phyloP scores from a whole-genome alignment of 2,888 invertebrate genomes.

The Orthosia cruda region DNA sequence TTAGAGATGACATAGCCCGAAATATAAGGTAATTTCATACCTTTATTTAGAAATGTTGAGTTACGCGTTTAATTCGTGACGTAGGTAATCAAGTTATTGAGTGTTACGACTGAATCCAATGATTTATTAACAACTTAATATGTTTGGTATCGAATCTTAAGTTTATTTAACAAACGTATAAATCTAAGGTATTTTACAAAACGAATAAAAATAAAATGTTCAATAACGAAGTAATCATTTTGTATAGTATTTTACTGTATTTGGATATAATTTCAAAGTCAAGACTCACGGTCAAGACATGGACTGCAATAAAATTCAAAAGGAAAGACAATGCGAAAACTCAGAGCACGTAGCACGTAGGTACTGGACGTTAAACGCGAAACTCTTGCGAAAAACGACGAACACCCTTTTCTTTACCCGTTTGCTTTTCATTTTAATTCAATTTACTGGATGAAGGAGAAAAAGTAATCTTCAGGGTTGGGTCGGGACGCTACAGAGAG shows the following conservation, averaged over 20 bases:
- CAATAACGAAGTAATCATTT: no score
- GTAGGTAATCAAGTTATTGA: neutral
- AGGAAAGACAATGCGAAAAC: constrained; percentile 72
- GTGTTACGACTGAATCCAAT: neutral
- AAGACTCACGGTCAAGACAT: no score
- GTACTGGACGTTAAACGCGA: constrained; percentile 80
- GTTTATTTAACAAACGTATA: neutral
- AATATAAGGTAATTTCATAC: neutral
- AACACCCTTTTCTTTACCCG: no score
- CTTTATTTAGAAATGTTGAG: neutral
- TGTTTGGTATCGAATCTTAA: neutral
- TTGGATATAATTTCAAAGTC: no score
- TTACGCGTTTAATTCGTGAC: neutral
- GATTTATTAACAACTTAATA: neutral
- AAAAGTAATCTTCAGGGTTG: no score
- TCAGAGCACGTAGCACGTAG: constrained; percentile 72
- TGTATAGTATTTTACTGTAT: no score
- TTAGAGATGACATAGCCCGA: constrained; percentile 22
- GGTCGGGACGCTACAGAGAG: constrained; percentile 72
- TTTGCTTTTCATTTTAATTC: no score
- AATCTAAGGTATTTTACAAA: neutral
- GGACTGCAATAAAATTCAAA: constrained; percentile 25
- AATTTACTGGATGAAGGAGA: no score
- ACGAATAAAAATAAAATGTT: neutral
- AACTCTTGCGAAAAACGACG: constrained; percentile 86